Evolutionary conservation across 2,888 invertebrate genomes (phyloP).

Genomic region (Plagodis dolabraria): DNA sequence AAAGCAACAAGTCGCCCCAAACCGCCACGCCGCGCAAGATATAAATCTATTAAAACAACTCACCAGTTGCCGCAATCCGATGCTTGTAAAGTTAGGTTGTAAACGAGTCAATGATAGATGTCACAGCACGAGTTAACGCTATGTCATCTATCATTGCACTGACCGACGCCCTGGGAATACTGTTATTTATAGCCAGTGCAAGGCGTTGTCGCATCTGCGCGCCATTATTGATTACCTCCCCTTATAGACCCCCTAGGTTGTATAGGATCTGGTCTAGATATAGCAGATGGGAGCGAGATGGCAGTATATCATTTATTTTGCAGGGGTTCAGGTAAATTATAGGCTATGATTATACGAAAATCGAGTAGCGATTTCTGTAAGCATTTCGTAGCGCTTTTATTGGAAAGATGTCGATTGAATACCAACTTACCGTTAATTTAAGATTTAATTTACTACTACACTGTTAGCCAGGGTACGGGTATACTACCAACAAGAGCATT

Average conservation of each 20-base stretch:
- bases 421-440: no score
- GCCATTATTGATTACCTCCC: conserved; percentile 27
- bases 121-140: conserved; percentile 19
- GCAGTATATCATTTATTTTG: conserved; percentile 14
- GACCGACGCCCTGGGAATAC: conserved; percentile 8
- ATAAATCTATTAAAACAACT: not conserved
- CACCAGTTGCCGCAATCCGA: conserved; percentile 1
- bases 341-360: conserved; percentile 7
- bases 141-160: conserved; percentile 33
- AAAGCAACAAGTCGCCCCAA: no score
- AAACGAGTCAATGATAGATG: no score
- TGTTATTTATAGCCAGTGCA: conserved; percentile 25
- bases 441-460: no score
- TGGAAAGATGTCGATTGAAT: no score
- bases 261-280: conserved; percentile 27
- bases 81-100: no score
- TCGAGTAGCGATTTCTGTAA: conserved; percentile 3
- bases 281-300: conserved; percentile 28
- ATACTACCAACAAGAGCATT: no score
- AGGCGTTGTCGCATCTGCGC: conserved; percentile 33
- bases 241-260: conserved; percentile 14
- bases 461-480: no score
- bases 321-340: conserved; percentile 14
- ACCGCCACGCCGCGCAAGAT: no score
- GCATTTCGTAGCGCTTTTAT: no score